These are phyloP conservation scores for Hystrix cristata DNA, from an alignment of 2,113 vertebrate genomes.

Conservation along the genomic window DNA sequence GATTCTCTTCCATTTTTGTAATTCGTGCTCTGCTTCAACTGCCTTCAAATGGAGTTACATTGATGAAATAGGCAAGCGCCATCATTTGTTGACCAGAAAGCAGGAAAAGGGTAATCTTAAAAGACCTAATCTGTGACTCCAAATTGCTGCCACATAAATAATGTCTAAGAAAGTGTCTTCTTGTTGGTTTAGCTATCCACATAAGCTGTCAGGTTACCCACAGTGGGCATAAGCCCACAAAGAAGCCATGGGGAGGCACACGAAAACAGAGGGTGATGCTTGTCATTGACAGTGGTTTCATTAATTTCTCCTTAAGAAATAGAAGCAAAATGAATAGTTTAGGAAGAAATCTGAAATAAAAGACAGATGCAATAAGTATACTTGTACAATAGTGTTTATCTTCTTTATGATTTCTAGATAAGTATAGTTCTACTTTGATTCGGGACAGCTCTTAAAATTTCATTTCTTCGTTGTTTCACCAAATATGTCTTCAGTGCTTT, in stretches of 20 bases:
- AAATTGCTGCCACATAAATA: slow-evolving; percentile 70
- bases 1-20: slow-evolving; percentile 39
- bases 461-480: neutral
- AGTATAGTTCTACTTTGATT: slow-evolving; percentile 20
- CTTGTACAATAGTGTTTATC: neutral
- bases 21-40: slow-evolving; percentile 5
- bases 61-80: slow-evolving; percentile 34
- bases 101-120: slow-evolving; percentile 59
- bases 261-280: neutral
- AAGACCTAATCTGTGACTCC: slow-evolving; percentile 69
- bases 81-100: slow-evolving; percentile 65
- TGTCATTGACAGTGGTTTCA: slow-evolving; percentile 14
- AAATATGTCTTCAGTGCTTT: neutral
- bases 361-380: slow-evolving; percentile 10
- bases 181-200: neutral
- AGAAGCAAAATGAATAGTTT: slow-evolving; percentile 45
- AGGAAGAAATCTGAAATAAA: slow-evolving; percentile 35
- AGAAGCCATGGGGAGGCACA: neutral
- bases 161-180: neutral
- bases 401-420: slow-evolving; percentile 55
- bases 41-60: slow-evolving; percentile 53
- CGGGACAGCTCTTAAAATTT: neutral
- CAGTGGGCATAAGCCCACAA: neutral
- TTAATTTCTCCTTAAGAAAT: slow-evolving; percentile 56
- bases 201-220: neutral